Evolutionary conservation across 2,888 invertebrate genomes (phyloP).

Genomic region (Polietes domitor): DNA sequence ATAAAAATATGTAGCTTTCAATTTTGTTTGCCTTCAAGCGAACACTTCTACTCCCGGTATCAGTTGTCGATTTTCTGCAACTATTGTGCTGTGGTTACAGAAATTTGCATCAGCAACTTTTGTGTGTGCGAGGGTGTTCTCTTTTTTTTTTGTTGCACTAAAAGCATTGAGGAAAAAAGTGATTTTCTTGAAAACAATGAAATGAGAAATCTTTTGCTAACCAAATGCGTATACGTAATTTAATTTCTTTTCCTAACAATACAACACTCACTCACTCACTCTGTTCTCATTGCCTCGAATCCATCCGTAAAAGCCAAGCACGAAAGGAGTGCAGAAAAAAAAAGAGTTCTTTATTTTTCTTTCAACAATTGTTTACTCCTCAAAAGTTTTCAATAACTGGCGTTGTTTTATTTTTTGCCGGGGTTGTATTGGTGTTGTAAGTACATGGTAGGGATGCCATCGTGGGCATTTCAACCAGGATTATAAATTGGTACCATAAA

Average conservation of each 20-base stretch:
- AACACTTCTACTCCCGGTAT: no score
- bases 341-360: background rate
- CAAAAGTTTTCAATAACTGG: conserved; percentile 32
- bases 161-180: background rate
- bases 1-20: no score
- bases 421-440: background rate
- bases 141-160: background rate
- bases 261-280: no score
- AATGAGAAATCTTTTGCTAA: background rate
- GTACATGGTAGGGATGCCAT: background rate
- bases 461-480: no score
- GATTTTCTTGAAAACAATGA: conserved; percentile 7
- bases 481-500: no score
- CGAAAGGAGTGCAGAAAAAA: background rate
- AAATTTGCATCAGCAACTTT: background rate
- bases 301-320: conserved; percentile 3
- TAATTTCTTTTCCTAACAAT: conserved; percentile 11
- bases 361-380: conserved; percentile 24
- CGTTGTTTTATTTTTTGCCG: background rate
- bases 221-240: conserved; percentile 29
- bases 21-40: no score
- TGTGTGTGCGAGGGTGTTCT: no score
- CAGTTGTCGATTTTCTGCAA: background rate
- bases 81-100: no score
- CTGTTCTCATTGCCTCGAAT: background rate